Conservation (phyloP, 2,888 invertebrate species). For the Chrysina gloriosa region DNA sequence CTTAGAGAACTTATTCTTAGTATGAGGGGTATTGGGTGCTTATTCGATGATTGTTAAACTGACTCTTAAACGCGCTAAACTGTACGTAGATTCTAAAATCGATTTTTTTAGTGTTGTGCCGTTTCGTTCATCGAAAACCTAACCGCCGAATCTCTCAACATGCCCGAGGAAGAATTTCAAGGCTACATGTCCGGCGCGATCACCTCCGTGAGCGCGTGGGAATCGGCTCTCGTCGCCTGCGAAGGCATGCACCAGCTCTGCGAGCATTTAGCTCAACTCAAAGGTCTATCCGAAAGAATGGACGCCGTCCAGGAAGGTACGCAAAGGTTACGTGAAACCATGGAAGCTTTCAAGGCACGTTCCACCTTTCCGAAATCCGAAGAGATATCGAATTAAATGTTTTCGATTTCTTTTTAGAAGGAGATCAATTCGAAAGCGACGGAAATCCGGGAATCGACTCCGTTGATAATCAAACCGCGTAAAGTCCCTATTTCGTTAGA, state of each 20-base stretch:
- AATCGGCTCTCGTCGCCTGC: conserved; percentile 84
- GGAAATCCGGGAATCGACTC: conserved; percentile 78
- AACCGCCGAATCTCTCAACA: conserved; percentile 91
- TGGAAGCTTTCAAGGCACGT: conserved; percentile 77
- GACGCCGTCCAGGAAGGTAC: conserved; percentile 73
- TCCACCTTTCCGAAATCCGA: background rate
- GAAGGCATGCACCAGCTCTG: conserved; percentile 87
- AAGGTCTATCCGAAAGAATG: conserved; percentile 75
- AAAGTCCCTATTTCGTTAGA: conserved; percentile 72
- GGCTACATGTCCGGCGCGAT: conserved; percentile 93
- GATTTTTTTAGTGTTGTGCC: conserved; percentile 87
- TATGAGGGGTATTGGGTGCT: too few relatives aligned
- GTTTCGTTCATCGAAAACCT: conserved; percentile 97
- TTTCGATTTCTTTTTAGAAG: conserved; percentile 66
- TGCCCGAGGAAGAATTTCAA: conserved; percentile 92
- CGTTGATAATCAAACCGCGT: conserved; percentile 75
- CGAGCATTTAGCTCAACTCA: conserved; percentile 79
- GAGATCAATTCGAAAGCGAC: conserved; percentile 80
- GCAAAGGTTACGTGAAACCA: conserved; percentile 74
- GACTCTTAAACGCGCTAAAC: background rate
- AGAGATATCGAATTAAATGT: conserved; percentile 13
- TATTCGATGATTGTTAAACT: too few relatives aligned
- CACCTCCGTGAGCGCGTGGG: conserved; percentile 85
- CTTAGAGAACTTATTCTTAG: too few relatives aligned
- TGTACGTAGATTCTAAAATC: background rate